Percentiles rank a stretch among this genome's conserved stretches.
phyloP scores from a whole-genome alignment of 2,888 invertebrate species.

The Marasmarcha lunaedactyla region DNA sequence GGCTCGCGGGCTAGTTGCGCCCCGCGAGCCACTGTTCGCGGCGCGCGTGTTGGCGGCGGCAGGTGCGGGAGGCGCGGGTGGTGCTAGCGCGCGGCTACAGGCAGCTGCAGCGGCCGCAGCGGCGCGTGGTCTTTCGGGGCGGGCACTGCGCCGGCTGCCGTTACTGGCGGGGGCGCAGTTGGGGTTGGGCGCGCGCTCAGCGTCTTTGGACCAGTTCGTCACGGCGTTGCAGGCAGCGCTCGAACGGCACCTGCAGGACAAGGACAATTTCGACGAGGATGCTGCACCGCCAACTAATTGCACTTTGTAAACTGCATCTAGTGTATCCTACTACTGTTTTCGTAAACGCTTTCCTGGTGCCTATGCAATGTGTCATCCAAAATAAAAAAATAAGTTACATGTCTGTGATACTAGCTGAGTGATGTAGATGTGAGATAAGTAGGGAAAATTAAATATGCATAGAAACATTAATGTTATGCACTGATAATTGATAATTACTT shows the following conservation, averaged over 20 bases:
- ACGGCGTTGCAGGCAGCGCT: constrained; percentile 30
- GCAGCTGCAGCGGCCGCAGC: constrained; percentile 31
- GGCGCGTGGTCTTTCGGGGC: constrained; percentile 79
- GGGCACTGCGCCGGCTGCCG: constrained; percentile 88
- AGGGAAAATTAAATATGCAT: no score
- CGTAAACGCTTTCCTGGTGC: no score
- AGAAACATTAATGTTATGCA: no score
- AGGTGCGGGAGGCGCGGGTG: constrained; percentile 31
- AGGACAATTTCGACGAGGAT: constrained; percentile 21
- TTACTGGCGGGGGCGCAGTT: constrained; percentile 79
- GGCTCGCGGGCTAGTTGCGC: constrained; percentile 68
- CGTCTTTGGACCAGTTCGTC: constrained; percentile 22
- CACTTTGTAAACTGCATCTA: no score
- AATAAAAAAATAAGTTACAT: no score
- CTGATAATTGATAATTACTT: no score
- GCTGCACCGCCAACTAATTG: no score
- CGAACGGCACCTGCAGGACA: constrained; percentile 28
- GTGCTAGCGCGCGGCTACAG: constrained; percentile 29
- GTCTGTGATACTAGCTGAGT: no score
- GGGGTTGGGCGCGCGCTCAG: constrained; percentile 34
- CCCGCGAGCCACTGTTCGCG: constrained; percentile 34
- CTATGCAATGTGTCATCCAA: no score
- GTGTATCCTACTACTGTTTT: no score
- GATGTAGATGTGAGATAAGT: no score
- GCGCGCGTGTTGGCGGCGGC: constrained; percentile 37